Percentiles rank a stretch among this genome's conserved stretches.
Conservation (phyloP, 2,113 vertebrate species). For the Lophius piscatorius region DNA sequence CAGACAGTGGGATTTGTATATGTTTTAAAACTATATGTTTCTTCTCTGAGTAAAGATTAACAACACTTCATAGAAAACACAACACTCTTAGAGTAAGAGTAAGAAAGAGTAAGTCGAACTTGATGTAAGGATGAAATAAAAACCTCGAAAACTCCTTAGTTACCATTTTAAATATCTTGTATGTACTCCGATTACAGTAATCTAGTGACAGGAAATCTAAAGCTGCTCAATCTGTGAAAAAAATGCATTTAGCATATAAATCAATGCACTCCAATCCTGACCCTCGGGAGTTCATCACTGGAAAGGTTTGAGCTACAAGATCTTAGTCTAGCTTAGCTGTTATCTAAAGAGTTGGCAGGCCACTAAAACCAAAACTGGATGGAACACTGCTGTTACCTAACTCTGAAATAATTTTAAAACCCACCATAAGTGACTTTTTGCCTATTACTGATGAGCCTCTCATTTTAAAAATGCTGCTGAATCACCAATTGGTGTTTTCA, state of each 20-base stretch:
- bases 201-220: constrained; percentile 27
- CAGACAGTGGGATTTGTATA: no score
- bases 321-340: constrained; percentile 38
- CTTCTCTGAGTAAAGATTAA: no score
- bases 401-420: constrained; percentile 25
- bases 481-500: constrained; percentile 1
- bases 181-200: not conserved
- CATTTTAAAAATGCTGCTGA: constrained; percentile 8
- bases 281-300: constrained; percentile 25
- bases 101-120: no score
- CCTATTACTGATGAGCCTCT: constrained; percentile 1
- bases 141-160: no score
- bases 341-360: constrained; percentile 33
- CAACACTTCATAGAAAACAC: no score
- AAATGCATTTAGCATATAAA: constrained; percentile 23
- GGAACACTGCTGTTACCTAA: not conserved
- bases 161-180: no score
- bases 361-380: constrained; percentile 22
- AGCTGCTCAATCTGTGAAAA: constrained; percentile 35
- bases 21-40: no score
- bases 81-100: no score
- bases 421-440: not conserved
- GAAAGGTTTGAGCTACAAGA: constrained; percentile 51
- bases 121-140: no score
- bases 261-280: constrained; percentile 25